Conservation (phyloP, 2,113 vertebrate species). For the Ceuthmochares aereus region DNA sequence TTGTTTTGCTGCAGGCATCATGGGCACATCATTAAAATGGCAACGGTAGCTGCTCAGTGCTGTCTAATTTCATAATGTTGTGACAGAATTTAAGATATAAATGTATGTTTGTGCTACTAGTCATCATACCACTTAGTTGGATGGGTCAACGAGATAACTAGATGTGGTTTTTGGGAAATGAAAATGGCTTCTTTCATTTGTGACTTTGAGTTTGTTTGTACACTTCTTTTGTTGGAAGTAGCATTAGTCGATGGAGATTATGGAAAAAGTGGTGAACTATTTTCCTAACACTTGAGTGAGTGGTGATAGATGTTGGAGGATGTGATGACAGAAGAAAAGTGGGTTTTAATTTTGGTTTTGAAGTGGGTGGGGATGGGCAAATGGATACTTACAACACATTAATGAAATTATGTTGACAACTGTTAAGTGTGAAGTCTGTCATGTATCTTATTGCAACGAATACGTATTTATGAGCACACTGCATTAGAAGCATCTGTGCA, state of each 20-base stretch:
- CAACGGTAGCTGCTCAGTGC: background rate
- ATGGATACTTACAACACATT: slow-evolving; percentile 37
- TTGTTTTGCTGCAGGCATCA: slow-evolving; percentile 16
- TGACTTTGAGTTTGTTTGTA: slow-evolving; percentile 18
- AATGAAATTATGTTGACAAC: slow-evolving; percentile 66
- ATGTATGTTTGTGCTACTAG: slow-evolving; percentile 35
- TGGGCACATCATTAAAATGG: slow-evolving; percentile 18
- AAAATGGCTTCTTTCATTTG: slow-evolving; percentile 33
- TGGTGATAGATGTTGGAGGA: slow-evolving; percentile 38
- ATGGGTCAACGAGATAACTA: slow-evolving; percentile 37
- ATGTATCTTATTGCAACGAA: slow-evolving; percentile 39
- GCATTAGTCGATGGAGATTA: background rate
- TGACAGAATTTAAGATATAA: background rate
- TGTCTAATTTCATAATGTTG: slow-evolving; percentile 48
- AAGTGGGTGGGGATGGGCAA: slow-evolving; percentile 19
- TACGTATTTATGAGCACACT: slow-evolving; percentile 32
- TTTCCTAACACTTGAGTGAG: slow-evolving; percentile 45
- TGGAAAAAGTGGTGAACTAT: background rate
- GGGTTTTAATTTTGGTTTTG: slow-evolving; percentile 29
- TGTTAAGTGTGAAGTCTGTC: slow-evolving; percentile 64
- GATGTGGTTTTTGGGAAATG: slow-evolving; percentile 13
- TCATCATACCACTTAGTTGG: slow-evolving; percentile 35
- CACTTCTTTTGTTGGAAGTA: slow-evolving; percentile 24
- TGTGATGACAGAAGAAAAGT: slow-evolving; percentile 44
- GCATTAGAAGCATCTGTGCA: slow-evolving; percentile 32